Evolutionary conservation across 2,888 invertebrate genomes (phyloP).

Genomic region (Pterobdella sp.): DNA sequence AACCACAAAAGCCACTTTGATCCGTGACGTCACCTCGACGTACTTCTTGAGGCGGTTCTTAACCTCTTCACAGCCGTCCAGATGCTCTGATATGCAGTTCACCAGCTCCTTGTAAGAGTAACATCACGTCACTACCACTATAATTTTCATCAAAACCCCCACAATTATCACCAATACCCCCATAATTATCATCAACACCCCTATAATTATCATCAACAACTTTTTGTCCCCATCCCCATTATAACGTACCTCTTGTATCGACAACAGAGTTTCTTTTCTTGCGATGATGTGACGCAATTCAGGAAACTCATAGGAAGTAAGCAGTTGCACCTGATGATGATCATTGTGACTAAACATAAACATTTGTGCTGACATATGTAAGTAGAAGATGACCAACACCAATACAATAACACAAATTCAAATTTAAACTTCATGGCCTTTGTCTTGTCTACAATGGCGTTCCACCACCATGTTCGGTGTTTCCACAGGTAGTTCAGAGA

Average conservation of each 20-base stretch:
- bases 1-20: too few species aligned
- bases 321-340: slow-evolving; percentile 20
- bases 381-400: too few species aligned
- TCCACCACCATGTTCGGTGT: too few species aligned
- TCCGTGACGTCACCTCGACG: slow-evolving; percentile 19
- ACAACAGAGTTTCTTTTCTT: slow-evolving; percentile 23
- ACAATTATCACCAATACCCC: not conserved
- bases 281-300: slow-evolving; percentile 28
- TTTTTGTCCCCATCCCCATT: not conserved
- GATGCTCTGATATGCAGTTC: slow-evolving; percentile 14
- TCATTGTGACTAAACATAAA: too few species aligned
- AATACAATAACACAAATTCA: too few species aligned
- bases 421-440: too few species aligned
- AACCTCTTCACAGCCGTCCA: slow-evolving; percentile 26
- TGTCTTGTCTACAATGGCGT: too few species aligned
- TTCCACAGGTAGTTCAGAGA: too few species aligned
- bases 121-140: not conserved
- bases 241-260: slow-evolving; percentile 20
- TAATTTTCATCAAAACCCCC: not conserved
- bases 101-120: slow-evolving; percentile 13
- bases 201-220: not conserved
- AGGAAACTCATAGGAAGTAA: slow-evolving; percentile 23
- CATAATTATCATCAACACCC: not conserved
- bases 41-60: slow-evolving; percentile 26
- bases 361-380: too few species aligned